Evolutionary conservation across 2,113 vertebrate species (phyloP), one percentile per base, ranked within the genome.

Genomic region (Lucifuga dentata): DNA sequence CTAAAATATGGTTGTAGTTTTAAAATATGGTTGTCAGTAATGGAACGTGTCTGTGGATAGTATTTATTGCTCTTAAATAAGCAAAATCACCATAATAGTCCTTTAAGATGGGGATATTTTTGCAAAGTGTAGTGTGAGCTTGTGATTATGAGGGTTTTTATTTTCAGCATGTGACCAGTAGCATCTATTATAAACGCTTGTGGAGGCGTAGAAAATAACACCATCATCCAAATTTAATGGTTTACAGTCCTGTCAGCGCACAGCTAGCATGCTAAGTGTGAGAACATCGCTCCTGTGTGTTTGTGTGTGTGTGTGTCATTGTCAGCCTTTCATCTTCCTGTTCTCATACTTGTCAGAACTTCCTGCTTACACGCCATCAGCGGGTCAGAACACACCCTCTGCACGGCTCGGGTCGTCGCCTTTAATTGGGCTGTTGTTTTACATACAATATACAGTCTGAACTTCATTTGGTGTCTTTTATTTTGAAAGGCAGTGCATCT

Each of bases 281-380:
- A 69, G 58, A 72, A 59, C 1, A 15, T 40, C 23, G 26, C 4
- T 1, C 10, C 8, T 1, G 55, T 49, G 43, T 60, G 44, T 29
- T 7, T 29, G 26, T 29, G 26, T 29, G 26, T 29, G 3, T 29
- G 26, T 29, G 26, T 29, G 3, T 29, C 62, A 20, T 3, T 29
- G 3, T 29, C 62, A 20, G 16, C 16, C 83, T 81, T 83, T 85
- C 48, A 86, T 79, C 39, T 73, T 64, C 75, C 57, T 51, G 43
- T 87, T 89, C 82, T 86, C 87, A 89, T 66, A 72, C 57, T 62
- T 41, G 62, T 79, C 77, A 65, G 35, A 49, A 70, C 87, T 60
- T 32, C 26, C 57, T 20, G 55, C 55, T 58, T 11, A 15, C 7
- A 5, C 3, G 3, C 26, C 26, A 29, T 29, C 7, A 29, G 7